phyloP scores from a whole-genome alignment of 2,113 vertebrate species.

The Nesogale talazaci region DNA sequence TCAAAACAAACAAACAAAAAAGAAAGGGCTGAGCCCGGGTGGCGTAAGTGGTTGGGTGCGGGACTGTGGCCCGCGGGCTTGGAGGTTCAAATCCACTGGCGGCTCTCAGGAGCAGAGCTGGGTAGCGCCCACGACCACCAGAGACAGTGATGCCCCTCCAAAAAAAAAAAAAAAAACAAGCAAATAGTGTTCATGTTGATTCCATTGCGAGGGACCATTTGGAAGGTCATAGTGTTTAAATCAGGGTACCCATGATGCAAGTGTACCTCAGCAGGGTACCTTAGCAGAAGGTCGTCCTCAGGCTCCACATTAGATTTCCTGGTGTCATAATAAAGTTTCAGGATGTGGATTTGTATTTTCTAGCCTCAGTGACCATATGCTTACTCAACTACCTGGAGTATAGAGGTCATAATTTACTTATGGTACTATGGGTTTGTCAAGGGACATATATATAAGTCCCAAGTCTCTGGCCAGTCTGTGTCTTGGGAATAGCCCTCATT shows the following conservation, averaged over 20 bases:
- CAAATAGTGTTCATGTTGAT: not conserved
- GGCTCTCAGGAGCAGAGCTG: too few relatives aligned
- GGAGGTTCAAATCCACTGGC: too few relatives aligned
- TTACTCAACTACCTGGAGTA: not conserved
- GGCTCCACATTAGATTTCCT: not conserved
- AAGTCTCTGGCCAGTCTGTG: not conserved
- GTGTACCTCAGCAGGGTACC: too few relatives aligned
- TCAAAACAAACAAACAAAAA: too few relatives aligned
- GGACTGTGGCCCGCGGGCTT: too few relatives aligned
- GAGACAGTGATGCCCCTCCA: too few relatives aligned
- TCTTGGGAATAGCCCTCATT: slow-evolving; percentile 34
- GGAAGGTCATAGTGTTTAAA: slow-evolving; percentile 6
- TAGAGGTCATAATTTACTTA: not conserved
- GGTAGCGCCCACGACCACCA: too few relatives aligned
- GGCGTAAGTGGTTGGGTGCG: too few relatives aligned
- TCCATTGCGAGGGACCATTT: not conserved
- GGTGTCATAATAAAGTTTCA: not conserved
- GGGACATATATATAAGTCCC: not conserved
- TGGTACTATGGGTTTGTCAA: slow-evolving; percentile 10
- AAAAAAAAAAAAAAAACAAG: too few relatives aligned
- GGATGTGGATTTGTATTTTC: not conserved
- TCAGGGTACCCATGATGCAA: not conserved
- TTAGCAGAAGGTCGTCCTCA: not conserved
- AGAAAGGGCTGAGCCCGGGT: too few relatives aligned
- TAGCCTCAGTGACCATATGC: not conserved